A percentile compares a stretch with the other conserved stretches of the same genome.
These are phyloP conservation scores for Euwallacea fornicatus DNA, from an alignment of 1,140 invertebrate genomes.

Conservation along the genomic window DNA sequence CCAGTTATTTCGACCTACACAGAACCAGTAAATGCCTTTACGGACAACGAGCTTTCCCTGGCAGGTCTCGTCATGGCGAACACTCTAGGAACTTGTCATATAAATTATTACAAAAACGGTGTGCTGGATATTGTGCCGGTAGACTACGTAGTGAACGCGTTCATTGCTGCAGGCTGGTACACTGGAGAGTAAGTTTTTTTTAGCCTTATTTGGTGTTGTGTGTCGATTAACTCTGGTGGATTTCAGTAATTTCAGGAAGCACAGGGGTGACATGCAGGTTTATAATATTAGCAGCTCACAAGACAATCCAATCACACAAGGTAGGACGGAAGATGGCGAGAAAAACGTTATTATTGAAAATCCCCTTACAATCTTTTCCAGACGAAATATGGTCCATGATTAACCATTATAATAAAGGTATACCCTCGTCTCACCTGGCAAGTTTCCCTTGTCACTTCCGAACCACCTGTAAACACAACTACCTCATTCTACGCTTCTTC, in stretches of 20 bases:
- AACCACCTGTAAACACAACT: slow-evolving; percentile 42
- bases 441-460: slow-evolving; percentile 32
- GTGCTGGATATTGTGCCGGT: slow-evolving; percentile 76
- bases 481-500: slow-evolving; percentile 54
- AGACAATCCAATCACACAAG: slow-evolving; percentile 25
- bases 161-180: slow-evolving; percentile 74
- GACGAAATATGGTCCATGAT: no score
- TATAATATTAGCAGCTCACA: slow-evolving; percentile 19
- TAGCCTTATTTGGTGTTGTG: not conserved
- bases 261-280: slow-evolving; percentile 11
- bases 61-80: slow-evolving; percentile 61
- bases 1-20: slow-evolving; percentile 71
- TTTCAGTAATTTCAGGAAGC: slow-evolving; percentile 17
- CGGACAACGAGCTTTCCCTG: slow-evolving; percentile 79
- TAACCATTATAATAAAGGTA: no score
- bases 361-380: no score
- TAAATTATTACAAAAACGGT: slow-evolving; percentile 60
- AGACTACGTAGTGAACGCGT: slow-evolving; percentile 74
- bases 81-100: slow-evolving; percentile 67
- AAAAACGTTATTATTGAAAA: no score
- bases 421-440: no score
- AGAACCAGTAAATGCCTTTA: slow-evolving; percentile 73
- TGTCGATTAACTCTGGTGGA: not conserved
- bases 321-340: not conserved
- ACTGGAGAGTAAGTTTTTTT: slow-evolving; percentile 35